Percentiles rank a stretch among this genome's conserved stretches.
Evolutionary conservation across 2,797 vertebrate species (phyloP).

Genomic region (Taenioides sp.): DNA sequence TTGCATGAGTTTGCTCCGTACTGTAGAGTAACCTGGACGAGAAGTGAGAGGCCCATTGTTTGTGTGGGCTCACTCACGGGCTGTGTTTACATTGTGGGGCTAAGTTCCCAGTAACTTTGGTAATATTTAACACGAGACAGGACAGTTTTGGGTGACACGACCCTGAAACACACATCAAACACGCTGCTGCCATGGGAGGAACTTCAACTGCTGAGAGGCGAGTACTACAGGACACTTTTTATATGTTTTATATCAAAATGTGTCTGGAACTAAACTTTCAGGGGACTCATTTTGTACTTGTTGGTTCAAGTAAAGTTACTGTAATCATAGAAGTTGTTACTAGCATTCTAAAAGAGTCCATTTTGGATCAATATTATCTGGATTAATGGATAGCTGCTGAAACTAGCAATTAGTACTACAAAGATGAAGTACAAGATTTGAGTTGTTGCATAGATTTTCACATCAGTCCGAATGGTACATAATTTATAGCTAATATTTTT

Average conservation of each 20-base stretch:
- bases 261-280: not conserved
- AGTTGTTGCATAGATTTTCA: too few relatives aligned
- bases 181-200: conserved; percentile 19
- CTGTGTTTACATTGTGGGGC: conserved; percentile 48
- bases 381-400: too few relatives aligned
- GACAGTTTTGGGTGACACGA: conserved; percentile 46
- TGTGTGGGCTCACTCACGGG: conserved; percentile 46
- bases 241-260: not conserved
- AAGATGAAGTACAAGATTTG: too few relatives aligned
- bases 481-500: too few relatives aligned
- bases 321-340: too few relatives aligned
- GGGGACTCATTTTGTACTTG: not conserved
- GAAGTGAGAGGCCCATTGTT: conserved; percentile 48
- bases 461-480: too few relatives aligned
- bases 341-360: too few relatives aligned
- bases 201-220: not conserved
- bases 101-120: conserved; percentile 58
- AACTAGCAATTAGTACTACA: too few relatives aligned
- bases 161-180: conserved; percentile 23
- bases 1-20: not conserved
- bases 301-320: not conserved
- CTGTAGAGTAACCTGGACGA: not conserved
- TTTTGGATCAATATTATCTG: too few relatives aligned
- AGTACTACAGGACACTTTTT: not conserved
- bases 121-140: conserved; percentile 72